Conservation (phyloP, 35 echinoderm and acorn worm species). For the Hemicentrotus pulcherrimus region DNA sequence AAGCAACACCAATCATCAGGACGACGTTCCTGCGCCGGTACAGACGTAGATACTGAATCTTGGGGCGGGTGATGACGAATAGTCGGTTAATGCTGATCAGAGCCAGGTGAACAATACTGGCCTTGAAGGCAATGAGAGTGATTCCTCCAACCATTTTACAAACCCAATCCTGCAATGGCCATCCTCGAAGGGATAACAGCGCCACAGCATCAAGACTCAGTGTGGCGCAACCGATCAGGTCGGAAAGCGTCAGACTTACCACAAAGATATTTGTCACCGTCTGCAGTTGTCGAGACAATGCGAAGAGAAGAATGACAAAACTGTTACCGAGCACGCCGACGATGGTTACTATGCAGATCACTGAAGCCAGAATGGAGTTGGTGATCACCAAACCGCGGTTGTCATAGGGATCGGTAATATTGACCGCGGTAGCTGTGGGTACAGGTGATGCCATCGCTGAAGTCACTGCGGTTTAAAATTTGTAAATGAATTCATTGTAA, state of each 20-base stretch:
- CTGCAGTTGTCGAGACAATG: constrained; percentile 71
- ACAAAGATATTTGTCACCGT: constrained; percentile 95
- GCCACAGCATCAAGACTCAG: constrained; percentile 77
- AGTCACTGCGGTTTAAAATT: not conserved
- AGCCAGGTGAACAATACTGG: constrained; percentile 79
- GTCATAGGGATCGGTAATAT: not conserved
- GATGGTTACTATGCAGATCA: constrained; percentile 58
- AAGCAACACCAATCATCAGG: constrained; percentile 61
- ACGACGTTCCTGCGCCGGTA: constrained; percentile 63
- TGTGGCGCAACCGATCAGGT: constrained; percentile 67
- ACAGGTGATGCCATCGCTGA: not conserved
- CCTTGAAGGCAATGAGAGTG: constrained; percentile 80
- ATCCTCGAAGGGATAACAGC: constrained; percentile 57
- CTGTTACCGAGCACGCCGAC: constrained; percentile 83
- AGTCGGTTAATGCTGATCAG: constrained; percentile 80
- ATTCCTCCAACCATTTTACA: constrained; percentile 71
- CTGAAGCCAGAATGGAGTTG: constrained; percentile 50
- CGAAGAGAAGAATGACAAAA: constrained; percentile 76
- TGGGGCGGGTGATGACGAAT: constrained; percentile 74
- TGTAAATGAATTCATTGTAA: too few relatives aligned
- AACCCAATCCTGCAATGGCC: constrained; percentile 66
- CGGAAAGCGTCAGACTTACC: constrained; percentile 82
- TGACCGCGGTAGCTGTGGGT: not conserved
- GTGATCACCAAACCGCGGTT: not conserved
- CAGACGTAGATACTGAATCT: constrained; percentile 58